Conservation (phyloP, 2,797 vertebrate species). For the Phalanger gymnotis region DNA sequence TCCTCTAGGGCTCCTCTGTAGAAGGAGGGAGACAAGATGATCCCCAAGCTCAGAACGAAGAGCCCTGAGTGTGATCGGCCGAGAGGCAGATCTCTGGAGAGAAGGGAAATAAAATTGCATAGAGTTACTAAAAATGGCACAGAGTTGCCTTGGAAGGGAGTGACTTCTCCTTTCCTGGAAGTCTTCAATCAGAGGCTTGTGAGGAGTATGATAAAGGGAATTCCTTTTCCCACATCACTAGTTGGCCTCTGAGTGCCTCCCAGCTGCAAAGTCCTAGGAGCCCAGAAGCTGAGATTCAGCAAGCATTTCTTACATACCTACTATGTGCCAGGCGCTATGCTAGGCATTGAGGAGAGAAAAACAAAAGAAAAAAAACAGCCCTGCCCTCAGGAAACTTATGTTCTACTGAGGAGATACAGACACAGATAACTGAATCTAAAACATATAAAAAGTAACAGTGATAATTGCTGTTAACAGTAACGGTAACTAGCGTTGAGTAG, state of each 20-base stretch:
- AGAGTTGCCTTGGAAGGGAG: neutral
- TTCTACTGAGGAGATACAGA: neutral
- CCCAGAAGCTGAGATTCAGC: neutral
- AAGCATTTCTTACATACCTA: neutral
- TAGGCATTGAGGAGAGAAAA: too few relatives aligned
- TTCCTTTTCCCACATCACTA: neutral
- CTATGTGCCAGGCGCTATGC: too few relatives aligned
- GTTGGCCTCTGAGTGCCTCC: neutral
- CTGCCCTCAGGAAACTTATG: neutral
- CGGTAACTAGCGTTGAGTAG: neutral
- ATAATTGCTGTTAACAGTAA: neutral
- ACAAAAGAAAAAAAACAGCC: neutral
- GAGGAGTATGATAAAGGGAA: neutral
- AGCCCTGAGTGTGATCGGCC: neutral
- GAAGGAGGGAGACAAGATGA: neutral
- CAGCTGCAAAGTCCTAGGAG: neutral
- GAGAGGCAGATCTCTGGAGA: neutral
- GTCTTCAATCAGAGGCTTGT: neutral
- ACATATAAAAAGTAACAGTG: neutral
- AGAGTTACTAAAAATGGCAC: neutral
- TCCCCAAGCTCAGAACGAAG: neutral
- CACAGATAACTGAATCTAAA: neutral
- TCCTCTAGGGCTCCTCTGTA: neutral
- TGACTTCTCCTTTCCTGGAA: neutral
- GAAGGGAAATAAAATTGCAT: neutral